Percentiles rank a stretch among this genome's conserved stretches.
Evolutionary conservation across 1,140 invertebrate genomes (phyloP).

Genomic region (Philotrypesis tridentata): DNA sequence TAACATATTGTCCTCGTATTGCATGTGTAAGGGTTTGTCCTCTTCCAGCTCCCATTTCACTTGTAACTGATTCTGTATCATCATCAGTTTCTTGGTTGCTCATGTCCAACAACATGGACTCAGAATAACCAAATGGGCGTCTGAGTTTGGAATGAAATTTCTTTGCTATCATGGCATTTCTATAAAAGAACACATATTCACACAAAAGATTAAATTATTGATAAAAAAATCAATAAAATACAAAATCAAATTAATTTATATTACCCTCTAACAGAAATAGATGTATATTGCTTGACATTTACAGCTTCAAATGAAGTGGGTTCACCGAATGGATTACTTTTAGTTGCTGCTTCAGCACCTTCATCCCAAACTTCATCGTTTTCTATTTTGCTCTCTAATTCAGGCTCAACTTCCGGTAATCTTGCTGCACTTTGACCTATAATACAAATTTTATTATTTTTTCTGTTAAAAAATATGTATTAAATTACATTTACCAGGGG

Average conservation of each 20-base stretch:
- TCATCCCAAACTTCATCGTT: slow-evolving; percentile 54
- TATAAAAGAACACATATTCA: slow-evolving; percentile 5
- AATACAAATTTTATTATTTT: not conserved
- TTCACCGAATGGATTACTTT: slow-evolving; percentile 2
- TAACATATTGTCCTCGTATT: not conserved
- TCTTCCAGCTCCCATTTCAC: slow-evolving; percentile 52
- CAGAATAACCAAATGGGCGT: slow-evolving; percentile 52
- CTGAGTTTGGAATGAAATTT: slow-evolving; percentile 18
- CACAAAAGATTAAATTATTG: not conserved
- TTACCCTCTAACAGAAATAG: slow-evolving; percentile 20
- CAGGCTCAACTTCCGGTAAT: not conserved
- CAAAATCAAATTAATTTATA: slow-evolving; percentile 14
- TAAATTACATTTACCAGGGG: no score
- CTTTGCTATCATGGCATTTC: slow-evolving; percentile 23
- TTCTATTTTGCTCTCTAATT: slow-evolving; percentile 27
- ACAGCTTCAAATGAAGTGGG: slow-evolving; percentile 13
- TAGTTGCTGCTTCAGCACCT: not conserved
- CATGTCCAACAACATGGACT: slow-evolving; percentile 51
- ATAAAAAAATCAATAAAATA: not conserved
- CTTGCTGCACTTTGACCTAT: not conserved
- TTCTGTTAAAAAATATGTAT: not conserved
- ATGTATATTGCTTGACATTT: not conserved
- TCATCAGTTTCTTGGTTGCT: slow-evolving; percentile 27
- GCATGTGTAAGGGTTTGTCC: slow-evolving; percentile 25
- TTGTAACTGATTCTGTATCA: slow-evolving; percentile 53